phyloP scores from a whole-genome alignment of 1,140 invertebrate species.

The Apocrypta bakeri region DNA sequence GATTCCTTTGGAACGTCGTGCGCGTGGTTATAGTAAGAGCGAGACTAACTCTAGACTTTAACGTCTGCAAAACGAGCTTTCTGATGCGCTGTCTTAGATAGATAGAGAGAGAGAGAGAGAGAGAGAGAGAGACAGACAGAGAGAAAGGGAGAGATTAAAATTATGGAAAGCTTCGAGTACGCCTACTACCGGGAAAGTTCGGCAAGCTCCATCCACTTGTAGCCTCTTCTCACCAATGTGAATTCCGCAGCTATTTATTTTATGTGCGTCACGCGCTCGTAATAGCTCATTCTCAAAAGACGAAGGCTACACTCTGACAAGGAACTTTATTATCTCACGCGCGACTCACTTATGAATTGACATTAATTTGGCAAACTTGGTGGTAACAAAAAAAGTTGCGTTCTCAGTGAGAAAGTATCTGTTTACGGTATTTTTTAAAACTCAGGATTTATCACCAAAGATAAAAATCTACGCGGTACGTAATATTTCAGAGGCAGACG shows the following conservation, averaged over 20 bases:
- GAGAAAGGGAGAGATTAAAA: not conserved
- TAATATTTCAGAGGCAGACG: too few relatives aligned
- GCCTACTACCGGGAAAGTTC: not conserved
- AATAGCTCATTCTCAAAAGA: not conserved
- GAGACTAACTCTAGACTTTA: not conserved
- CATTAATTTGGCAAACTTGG: too few relatives aligned
- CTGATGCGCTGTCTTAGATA: not conserved
- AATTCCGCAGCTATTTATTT: not conserved
- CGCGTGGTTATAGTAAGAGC: not conserved
- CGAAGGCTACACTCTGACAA: not conserved
- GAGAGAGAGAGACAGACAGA: too few relatives aligned
- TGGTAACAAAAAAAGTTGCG: too few relatives aligned
- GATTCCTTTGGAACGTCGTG: not conserved
- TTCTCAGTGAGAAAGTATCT: too few relatives aligned
- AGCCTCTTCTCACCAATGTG: not conserved
- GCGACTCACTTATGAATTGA: too few relatives aligned
- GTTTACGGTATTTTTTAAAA: too few relatives aligned
- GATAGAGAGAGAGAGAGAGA: too few relatives aligned
- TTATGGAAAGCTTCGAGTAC: not conserved
- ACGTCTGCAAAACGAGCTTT: not conserved
- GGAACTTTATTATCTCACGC: too few relatives aligned
- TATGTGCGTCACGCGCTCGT: not conserved
- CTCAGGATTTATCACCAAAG: too few relatives aligned
- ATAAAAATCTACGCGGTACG: too few relatives aligned
- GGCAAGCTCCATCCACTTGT: too few relatives aligned